Base-by-base conservation (phyloP, 2,888 invertebrate species). In the Drosophila flavopinicola region DNA sequence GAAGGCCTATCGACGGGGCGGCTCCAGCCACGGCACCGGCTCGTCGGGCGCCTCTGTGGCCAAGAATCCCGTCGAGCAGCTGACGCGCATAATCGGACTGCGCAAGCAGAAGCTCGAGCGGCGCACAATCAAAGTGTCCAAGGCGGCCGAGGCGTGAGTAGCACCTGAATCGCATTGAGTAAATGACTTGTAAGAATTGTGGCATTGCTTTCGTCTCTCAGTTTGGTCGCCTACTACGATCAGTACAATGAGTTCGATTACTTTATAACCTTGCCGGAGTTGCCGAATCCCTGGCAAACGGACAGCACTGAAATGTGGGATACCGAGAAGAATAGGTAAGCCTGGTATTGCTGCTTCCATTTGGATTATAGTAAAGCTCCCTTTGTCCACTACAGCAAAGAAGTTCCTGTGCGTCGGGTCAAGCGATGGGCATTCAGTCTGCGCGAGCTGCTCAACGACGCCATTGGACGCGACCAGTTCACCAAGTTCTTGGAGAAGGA, bases 301-400 rank as follows among this genome's bases (percentile, higher is more conserved):
- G 99, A 99, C 88, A 98, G 95, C 90, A 95, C 96, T 2, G 99
- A 99, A 89, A 95, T 97, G 90, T 99, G 99, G 99, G 99, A 99
- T 85, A 96, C 96, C 90, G 99, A 99, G 91, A 97, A 95, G 91
- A 94, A 95, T 88, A 94, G 95, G 96, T 96, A 91, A 92, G 92
- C n/a, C 0, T n/a, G 13, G 2, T 20, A n/a, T 23, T 1, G 4
- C 2, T 27, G 0, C 7, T n/a, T 9, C 20, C 3, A 7, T 1
- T 4, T 15, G 9, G 10, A 29, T 35, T 7, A 6, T 11, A 6
- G 11, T 20, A 5, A 23, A 11, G 1, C 10, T 11, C 1, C 6
- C 7, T 23, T 17, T 57, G 10, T 0, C 9, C 4, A 1, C 10
- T 65, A 38, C 91, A 96, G 96, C 85, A 97, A 97, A 92, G 98